These are phyloP conservation scores for Bursaphelenchus okinawaensis DNA, from an alignment of 2,888 invertebrate species.

Conservation along the genomic window DNA sequence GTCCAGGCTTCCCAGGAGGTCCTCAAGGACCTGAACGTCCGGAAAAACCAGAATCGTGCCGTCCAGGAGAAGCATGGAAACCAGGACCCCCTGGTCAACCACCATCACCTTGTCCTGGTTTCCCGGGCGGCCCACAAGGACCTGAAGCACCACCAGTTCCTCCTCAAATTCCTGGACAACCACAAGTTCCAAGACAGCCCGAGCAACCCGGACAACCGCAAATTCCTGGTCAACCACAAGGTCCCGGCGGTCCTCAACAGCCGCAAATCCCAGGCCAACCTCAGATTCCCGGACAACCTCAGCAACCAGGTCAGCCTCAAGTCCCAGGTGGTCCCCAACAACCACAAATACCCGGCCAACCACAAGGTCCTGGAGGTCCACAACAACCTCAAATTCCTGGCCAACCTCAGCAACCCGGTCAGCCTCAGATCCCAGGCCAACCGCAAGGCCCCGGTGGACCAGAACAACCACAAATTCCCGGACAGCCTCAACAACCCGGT, in stretches of 20 bases:
- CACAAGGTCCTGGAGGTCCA: neutral
- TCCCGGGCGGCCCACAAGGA: neutral
- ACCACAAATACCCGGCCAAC: neutral
- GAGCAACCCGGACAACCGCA: neutral
- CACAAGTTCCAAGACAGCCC: neutral
- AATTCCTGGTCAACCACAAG: neutral
- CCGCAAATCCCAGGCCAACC: neutral
- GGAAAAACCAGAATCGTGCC: neutral
- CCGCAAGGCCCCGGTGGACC: neutral
- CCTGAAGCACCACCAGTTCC: neutral
- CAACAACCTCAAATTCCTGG: neutral
- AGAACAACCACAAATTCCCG: neutral
- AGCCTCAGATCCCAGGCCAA: conserved; percentile 3
- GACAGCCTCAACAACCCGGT: neutral
- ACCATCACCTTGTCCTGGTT: neutral
- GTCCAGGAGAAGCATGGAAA: neutral
- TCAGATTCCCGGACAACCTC: conserved; percentile 11
- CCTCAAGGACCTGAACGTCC: neutral
- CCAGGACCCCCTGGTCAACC: neutral
- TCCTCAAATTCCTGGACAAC: neutral
- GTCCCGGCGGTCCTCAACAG: neutral
- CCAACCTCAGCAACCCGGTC: neutral
- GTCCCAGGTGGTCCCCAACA: neutral
- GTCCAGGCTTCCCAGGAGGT: neutral
- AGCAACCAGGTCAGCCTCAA: conserved; percentile 4